phyloP scores from a whole-genome alignment of 2,113 vertebrate species.

The Silurus meridionalis region DNA sequence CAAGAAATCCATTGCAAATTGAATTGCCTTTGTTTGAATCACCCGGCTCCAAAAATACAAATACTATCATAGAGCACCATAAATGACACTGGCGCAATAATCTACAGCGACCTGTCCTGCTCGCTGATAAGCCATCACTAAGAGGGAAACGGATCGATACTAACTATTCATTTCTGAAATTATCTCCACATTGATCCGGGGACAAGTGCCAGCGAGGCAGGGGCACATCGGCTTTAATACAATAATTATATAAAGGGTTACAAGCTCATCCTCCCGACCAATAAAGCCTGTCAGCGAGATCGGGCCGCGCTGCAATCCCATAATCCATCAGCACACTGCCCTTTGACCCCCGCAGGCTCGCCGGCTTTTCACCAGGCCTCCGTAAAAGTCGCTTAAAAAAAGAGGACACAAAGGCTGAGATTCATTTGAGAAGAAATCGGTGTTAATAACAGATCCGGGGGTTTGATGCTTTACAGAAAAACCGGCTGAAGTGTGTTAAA shows the following conservation, averaged over 20 bases:
- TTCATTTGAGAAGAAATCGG: constrained; percentile 69
- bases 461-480: constrained; percentile 55
- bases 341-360: constrained; percentile 87
- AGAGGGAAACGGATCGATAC: constrained; percentile 86
- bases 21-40: constrained; percentile 95
- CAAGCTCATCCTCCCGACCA: constrained; percentile 96
- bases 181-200: constrained; percentile 99
- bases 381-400: constrained; percentile 80
- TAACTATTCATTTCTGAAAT: constrained; percentile 99
- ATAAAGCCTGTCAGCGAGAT: constrained; percentile 95
- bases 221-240: constrained; percentile 90
- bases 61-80: constrained; percentile 87
- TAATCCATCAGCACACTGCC: constrained; percentile 97
- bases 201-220: constrained; percentile 87
- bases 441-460: constrained; percentile 56
- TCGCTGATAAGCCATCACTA: constrained; percentile 90
- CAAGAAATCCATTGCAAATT: constrained; percentile 95
- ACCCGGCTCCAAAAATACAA: constrained; percentile 74
- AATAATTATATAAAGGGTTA: constrained; percentile 99
- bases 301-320: constrained; percentile 87
- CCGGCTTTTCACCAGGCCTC: constrained; percentile 79
- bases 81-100: constrained; percentile 97
- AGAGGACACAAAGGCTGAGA: constrained; percentile 69
- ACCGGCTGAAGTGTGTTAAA: constrained; percentile 37
- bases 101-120: constrained; percentile 84